These are phyloP conservation scores for Alviniconcha strummeri DNA, from an alignment of 2,888 invertebrate species.

Conservation along the genomic window DNA sequence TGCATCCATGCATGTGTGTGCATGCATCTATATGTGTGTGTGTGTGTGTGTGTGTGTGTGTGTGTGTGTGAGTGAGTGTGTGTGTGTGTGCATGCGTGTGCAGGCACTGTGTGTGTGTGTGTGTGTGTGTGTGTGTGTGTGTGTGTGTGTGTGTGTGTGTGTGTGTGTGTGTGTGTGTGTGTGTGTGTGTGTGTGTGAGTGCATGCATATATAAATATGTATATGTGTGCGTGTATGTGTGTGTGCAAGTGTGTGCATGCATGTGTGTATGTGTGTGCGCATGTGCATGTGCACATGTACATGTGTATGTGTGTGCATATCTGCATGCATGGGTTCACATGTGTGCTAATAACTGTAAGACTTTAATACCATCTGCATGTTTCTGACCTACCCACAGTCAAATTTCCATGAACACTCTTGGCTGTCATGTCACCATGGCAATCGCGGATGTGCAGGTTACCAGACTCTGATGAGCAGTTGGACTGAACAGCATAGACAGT, in stretches of 20 bases:
- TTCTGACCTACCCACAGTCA: slow-evolving; percentile 21
- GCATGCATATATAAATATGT: background rate
- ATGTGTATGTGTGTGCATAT: background rate
- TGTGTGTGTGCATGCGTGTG: slow-evolving; percentile 4
- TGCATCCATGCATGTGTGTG: background rate
- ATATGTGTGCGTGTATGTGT: background rate
- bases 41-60: slow-evolving; percentile 7
- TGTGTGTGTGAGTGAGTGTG: slow-evolving; percentile 4
- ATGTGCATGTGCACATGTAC: background rate
- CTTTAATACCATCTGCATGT: background rate
- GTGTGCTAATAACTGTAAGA: no score
- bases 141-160: slow-evolving; percentile 8
- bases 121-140: background rate
- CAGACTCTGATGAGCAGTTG: slow-evolving; percentile 6
- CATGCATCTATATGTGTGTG: background rate
- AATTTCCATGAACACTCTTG: background rate
- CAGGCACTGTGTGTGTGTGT: background rate
- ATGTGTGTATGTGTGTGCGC: background rate
- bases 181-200: slow-evolving; percentile 5
- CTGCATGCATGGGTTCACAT: background rate
- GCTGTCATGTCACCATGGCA: slow-evolving; percentile 25
- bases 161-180: slow-evolving; percentile 12
- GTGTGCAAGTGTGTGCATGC: background rate
- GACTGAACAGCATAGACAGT: slow-evolving; percentile 11
- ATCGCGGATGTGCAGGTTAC: slow-evolving; percentile 7